A percentile compares a stretch with the other conserved stretches of the same genome.
Conservation (phyloP, 1,140 invertebrate genomes). For the Doryteuthis pealeii region DNA sequence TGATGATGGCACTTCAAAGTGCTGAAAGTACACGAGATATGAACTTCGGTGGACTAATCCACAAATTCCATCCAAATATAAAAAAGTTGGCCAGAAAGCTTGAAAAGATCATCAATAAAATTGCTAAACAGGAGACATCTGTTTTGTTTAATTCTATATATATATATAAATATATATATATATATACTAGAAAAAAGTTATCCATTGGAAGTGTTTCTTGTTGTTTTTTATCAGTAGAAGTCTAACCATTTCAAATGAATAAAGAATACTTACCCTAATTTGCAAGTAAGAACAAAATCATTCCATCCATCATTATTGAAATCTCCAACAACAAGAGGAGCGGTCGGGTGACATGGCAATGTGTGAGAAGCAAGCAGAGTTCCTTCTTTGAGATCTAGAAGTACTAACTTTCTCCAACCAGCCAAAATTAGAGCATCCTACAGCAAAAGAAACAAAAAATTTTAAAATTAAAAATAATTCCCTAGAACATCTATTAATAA, state of each 20-base stretch:
- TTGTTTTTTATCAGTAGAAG: no score
- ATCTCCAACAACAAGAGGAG: constrained; percentile 30
- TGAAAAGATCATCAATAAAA: no score
- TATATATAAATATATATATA: no score
- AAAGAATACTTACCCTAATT: constrained; percentile 26
- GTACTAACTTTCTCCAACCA: constrained; percentile 26
- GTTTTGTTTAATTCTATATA: no score
- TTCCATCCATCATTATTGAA: constrained; percentile 37
- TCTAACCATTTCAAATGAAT: neutral
- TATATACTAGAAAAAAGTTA: no score
- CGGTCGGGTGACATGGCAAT: constrained; percentile 28
- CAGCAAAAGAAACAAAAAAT: constrained; percentile 9
- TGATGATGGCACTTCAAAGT: no score
- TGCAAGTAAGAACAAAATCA: constrained; percentile 34
- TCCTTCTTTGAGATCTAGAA: constrained; percentile 32
- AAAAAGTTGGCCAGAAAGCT: no score
- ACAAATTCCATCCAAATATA: no score
- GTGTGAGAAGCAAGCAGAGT: constrained; percentile 26
- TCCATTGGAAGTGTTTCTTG: no score
- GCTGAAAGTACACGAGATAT: no score
- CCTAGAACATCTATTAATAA: neutral
- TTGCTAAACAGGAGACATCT: no score
- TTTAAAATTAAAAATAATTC: neutral
- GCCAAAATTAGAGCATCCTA: constrained; percentile 24
- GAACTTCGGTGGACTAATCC: no score